A percentile compares a stretch with the other conserved stretches of the same genome.
Evolutionary conservation across 2,797 vertebrate genomes (phyloP).

Genomic region (Hoplostethus atlanticus): DNA sequence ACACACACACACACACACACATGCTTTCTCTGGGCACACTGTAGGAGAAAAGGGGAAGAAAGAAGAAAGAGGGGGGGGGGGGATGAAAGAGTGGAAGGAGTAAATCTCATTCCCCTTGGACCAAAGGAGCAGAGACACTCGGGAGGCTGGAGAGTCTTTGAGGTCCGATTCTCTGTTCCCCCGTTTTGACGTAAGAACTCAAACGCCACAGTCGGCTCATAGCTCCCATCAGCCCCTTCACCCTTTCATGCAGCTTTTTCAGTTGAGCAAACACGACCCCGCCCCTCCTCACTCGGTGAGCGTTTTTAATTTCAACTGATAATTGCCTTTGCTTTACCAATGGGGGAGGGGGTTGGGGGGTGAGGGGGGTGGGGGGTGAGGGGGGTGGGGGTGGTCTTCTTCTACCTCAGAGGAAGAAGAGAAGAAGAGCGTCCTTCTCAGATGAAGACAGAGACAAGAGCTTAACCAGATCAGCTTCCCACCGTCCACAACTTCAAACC

Average conservation of each 20-base stretch:
- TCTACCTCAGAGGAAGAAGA: background rate
- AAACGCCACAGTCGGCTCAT: slow-evolving; percentile 18
- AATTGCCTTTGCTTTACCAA: slow-evolving; percentile 26
- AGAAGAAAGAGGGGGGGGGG: slow-evolving; percentile 20
- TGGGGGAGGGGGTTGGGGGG: no score
- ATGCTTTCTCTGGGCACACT: slow-evolving; percentile 22
- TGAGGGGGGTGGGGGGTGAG: background rate
- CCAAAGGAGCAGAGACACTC: slow-evolving; percentile 38
- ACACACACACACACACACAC: background rate
- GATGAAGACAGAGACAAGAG: slow-evolving; percentile 58
- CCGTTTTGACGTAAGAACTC: slow-evolving; percentile 34
- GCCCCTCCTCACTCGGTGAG: slow-evolving; percentile 1
- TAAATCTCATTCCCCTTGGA: slow-evolving; percentile 45
- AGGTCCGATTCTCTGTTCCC: slow-evolving; percentile 32
- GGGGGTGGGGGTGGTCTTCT: background rate
- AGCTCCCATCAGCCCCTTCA: slow-evolving; percentile 28
- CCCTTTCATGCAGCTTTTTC: slow-evolving; percentile 28
- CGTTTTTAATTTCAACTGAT: slow-evolving; percentile 56
- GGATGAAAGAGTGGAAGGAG: slow-evolving; percentile 44
- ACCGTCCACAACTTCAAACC: slow-evolving; percentile 59
- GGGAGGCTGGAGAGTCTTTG: slow-evolving; percentile 34
- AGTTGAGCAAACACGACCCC: slow-evolving; percentile 31
- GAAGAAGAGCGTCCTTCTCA: slow-evolving; percentile 41
- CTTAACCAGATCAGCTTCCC: slow-evolving; percentile 63
- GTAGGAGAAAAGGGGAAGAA: slow-evolving; percentile 7